Conservation (phyloP, 2,888 invertebrate species). For the Embidobia sp. region DNA sequence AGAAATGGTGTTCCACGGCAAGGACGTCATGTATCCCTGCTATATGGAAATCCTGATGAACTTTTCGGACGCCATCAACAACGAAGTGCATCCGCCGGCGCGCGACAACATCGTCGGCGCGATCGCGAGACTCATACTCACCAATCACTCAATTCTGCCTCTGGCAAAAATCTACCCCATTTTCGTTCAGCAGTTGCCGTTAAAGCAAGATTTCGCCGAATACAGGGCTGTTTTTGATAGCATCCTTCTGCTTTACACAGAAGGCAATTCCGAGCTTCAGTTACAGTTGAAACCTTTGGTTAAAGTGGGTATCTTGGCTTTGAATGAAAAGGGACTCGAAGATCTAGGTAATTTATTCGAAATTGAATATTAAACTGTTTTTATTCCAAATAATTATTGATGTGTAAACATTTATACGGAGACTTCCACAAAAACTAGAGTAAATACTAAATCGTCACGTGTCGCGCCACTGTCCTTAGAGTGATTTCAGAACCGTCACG, state of each 20-base stretch:
- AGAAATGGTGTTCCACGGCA: constrained; percentile 87
- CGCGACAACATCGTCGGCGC: constrained; percentile 91
- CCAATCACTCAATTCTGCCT: constrained; percentile 85
- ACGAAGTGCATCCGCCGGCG: constrained; percentile 86
- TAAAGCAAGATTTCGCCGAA: constrained; percentile 89
- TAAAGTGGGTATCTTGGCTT: constrained; percentile 83
- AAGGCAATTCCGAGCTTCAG: constrained; percentile 84
- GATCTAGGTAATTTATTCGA: constrained; percentile 80
- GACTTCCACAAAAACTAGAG: too few relatives aligned
- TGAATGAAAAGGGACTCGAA: constrained; percentile 83
- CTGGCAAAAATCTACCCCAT: constrained; percentile 88
- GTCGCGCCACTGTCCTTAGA: too few relatives aligned
- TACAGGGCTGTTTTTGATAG: constrained; percentile 87
- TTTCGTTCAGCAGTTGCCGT: constrained; percentile 87
- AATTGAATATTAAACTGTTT: constrained; percentile 46
- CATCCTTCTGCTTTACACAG: constrained; percentile 85
- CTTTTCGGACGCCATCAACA: constrained; percentile 85
- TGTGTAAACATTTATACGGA: not conserved
- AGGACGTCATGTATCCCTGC: constrained; percentile 85
- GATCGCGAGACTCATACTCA: constrained; percentile 87
- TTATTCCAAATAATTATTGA: too few relatives aligned
- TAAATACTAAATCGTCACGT: too few relatives aligned
- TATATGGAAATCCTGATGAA: constrained; percentile 86
- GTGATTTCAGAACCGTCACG: too few relatives aligned
- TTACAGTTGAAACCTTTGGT: constrained; percentile 83